phyloP scores from a whole-genome alignment of 2,113 vertebrate species.

The Peromyscus polionotus region DNA sequence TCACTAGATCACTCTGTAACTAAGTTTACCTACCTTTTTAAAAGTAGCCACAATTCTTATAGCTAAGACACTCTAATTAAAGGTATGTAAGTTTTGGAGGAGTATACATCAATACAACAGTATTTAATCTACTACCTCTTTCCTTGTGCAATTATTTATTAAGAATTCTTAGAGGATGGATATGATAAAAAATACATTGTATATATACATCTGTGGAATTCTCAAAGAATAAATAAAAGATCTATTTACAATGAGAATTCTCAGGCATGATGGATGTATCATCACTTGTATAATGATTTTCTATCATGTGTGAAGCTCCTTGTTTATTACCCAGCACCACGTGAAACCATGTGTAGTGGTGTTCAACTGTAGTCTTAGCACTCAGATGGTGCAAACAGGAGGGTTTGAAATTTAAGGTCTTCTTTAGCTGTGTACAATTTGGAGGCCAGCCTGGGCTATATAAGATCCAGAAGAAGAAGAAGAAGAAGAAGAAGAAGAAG shows the following conservation, averaged over 20 bases:
- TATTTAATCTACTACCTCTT: background rate
- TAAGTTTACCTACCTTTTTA: background rate
- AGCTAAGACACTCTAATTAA: background rate
- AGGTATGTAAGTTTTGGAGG: background rate
- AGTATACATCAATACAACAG: background rate
- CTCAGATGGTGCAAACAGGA: background rate
- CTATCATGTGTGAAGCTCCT: background rate
- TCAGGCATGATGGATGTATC: background rate
- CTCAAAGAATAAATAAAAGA: background rate
- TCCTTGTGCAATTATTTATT: background rate
- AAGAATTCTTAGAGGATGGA: background rate
- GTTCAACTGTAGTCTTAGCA: background rate
- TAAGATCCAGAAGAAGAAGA: background rate
- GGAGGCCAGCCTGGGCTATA: background rate
- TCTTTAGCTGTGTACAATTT: background rate
- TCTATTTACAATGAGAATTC: background rate
- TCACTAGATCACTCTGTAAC: background rate
- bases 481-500: too few species aligned
- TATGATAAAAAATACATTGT: background rate
- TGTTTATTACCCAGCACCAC: background rate
- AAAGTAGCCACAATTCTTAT: background rate
- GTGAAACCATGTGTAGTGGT: background rate
- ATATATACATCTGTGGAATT: background rate
- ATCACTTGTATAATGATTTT: background rate
- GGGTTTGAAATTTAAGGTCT: background rate